Base-by-base conservation (phyloP, 2,797 vertebrate genomes). In the Percopsis omiscomaycus region DNA sequence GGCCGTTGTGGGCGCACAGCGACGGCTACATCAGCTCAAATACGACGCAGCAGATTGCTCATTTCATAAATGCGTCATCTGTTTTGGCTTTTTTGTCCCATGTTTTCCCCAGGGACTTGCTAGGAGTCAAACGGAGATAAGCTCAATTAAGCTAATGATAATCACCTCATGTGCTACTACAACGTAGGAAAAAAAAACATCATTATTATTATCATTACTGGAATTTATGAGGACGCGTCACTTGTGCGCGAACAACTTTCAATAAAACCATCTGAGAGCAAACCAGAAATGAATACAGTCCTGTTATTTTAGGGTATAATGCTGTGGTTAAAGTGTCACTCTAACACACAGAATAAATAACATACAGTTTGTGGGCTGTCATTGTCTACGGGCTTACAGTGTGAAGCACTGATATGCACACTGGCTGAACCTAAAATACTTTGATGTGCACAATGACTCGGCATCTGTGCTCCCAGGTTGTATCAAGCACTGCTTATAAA, bases 11-110 rank as follows among this genome's bases (percentile, higher is more conserved):
- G 11, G 42, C 48, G 46, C 48, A 51, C 37, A 45, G 37, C 15
- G 15, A n/a, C 52, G 14, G 49, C 32, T 4, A 70, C 37, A 63
- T 47, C 46, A 47, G 53, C 52, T 50, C 55, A 64, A 70, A 64
- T 70, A 70, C 54, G 68, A 44, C 16, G 49, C 37, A 52, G 53
- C 59, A 69, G 54, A 63, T 58, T 63, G 55, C 55, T 62, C 67
- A 69, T 69, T 62, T 69, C 57, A 32, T 62, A 58, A 64, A 57
- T 53, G 55, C 42, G 32, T 64, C 55, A 70, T 51, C 61, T 64
- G 61, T 64, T 64, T 62, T 53, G 53, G 58, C 27, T 37, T 13
- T 51, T 30, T 32, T 37, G 5, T 22, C 14, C 54, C 53, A 14
- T 22, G 44, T 50, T 58, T 42, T 55, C 68, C 60, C 58, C 48